Conservation (phyloP, 2,888 invertebrate genomes). For the Ennomos fuscantarius region DNA sequence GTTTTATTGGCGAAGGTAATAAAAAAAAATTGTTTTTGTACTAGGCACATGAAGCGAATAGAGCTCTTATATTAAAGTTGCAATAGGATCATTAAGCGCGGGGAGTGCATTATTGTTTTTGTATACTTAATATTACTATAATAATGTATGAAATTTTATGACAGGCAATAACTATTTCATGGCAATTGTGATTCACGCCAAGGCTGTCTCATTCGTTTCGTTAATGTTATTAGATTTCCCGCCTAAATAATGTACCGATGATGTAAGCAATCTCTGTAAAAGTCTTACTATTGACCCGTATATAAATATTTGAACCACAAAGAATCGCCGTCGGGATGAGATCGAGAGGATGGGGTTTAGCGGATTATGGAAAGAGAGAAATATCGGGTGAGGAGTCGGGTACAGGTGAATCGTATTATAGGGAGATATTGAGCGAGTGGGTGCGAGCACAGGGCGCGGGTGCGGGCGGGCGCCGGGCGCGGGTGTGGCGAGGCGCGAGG, state of each 20-base stretch:
- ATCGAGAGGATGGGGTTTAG: slow-evolving; percentile 16
- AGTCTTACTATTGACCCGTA: slow-evolving; percentile 75
- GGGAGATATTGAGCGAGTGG: slow-evolving; percentile 66
- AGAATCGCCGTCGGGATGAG: slow-evolving; percentile 19
- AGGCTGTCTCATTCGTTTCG: slow-evolving; percentile 12
- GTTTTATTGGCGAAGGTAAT: too few species aligned
- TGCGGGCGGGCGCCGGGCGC: slow-evolving; percentile 50
- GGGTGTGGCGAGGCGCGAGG: slow-evolving; percentile 63
- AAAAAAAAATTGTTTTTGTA: too few species aligned
- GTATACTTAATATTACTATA: too few species aligned
- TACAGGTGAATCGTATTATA: slow-evolving; percentile 32
- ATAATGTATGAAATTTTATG: too few species aligned
- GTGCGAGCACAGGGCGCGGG: slow-evolving; percentile 47
- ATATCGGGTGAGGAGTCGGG: slow-evolving; percentile 18
- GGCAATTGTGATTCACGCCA: slow-evolving; percentile 1
- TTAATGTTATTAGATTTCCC: slow-evolving; percentile 64
- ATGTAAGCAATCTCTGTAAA: slow-evolving; percentile 73
- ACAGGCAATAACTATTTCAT: too few species aligned
- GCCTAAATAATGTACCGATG: slow-evolving; percentile 73
- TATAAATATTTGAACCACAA: slow-evolving; percentile 60
- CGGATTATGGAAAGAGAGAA: slow-evolving; percentile 12
- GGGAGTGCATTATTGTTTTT: too few species aligned
- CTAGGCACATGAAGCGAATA: too few species aligned
- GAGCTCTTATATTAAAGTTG: too few species aligned
- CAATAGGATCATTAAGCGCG: too few species aligned